Base-by-base conservation (phyloP, 1,140 invertebrate genomes). In the Bombus difficillimus region DNA sequence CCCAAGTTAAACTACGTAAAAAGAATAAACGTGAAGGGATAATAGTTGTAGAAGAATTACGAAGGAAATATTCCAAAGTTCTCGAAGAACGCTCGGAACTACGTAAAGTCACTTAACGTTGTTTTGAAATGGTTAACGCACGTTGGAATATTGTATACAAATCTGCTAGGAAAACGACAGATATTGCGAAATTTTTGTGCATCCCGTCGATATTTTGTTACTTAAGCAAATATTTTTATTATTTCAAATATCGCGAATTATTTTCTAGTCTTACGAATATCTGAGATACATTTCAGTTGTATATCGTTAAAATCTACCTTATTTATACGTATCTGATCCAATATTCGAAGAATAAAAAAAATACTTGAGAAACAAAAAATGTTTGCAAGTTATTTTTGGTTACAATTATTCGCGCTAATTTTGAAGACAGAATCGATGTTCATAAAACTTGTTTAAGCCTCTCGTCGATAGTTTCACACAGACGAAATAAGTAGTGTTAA, bases 101-200 rank as follows among this genome's bases (percentile, higher is more conserved):
- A 3, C 28, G 47, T 34, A 89, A 88, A 89, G 81, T 82, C 72
- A 64, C 77, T 88, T 88, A 88, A 62, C 43, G 43, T 53, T 47
- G 12, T 34, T 32, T 43, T 22, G 57, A 62, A 86, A 88, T 77
- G 57, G 72, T 39, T 59, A 66, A 43, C 69, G 68, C 32, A 32
- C 41, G n/a, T 37, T 64, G 53, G 74, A 66, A 76, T 43, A 47
- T 57, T 37, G 66, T 57, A n/a, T 59, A 81, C 57, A 41, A n/a
- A 83, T 82, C 34, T 25, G 12, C 28, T 2, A 43, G 69, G 87
- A 39, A 18, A 43, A 39, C 59, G 37, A 53, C 12, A 5, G 22
- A 8, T 9, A 34, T 9, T 1, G 3, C 2, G 18, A 68, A 37
- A 68, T 37, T 68, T 25, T 68, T 68, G 6, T 3, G 4, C 28